Evolutionary conservation across 2,113 vertebrate genomes (phyloP), one percentile per base, ranked within the genome.

Genomic region (Stegastes partitus): DNA sequence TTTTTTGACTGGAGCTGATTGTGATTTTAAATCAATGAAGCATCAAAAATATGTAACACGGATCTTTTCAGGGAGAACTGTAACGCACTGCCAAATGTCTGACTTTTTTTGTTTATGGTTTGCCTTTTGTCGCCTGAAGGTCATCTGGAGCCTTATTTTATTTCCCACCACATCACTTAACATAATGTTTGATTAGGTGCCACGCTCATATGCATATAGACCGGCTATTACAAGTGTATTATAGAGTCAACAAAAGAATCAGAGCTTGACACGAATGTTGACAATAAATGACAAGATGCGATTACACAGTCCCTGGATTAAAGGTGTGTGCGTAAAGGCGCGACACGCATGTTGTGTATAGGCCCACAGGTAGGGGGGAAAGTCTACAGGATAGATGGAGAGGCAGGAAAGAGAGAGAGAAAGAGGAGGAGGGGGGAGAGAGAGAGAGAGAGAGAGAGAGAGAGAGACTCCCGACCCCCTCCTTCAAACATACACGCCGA

Each of bases 401-500:
- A 77, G 67, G 66, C 64, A 58, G 53, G 82, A 65, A 71, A 74
- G 81, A 72, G 67, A 56, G 56, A 34, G 64, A 57, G 64, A 31
- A 72, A 28, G 39, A 21, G n/a, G n/a, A n/a, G n/a, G n/a, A n/a
- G n/a, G n/a, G 63, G 44, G 57, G 70, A 55, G 74, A 39, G 63
- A 25, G 85, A 55, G 63, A 50, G 63, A 25, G 56, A 34, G 64
- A 57, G 64, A 31, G 74, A 28, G 39, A 21, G 75, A 25, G 75
- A 23, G 80, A 49, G 69, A 57, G 80, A 74, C 72, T 83, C 80
- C 53, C 87, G 82, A 90, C 89, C 91, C 89, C 91, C 90, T 91
- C 88, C 89, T 92, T 93, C 89, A 93, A 92, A 93, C 91, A 89
- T 92, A 91, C 91, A 91, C 90, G 86, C 86, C 28, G 86, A 90